phyloP scores from a whole-genome alignment of 2,888 invertebrate species.

The Lasioglossum oenotherae region DNA sequence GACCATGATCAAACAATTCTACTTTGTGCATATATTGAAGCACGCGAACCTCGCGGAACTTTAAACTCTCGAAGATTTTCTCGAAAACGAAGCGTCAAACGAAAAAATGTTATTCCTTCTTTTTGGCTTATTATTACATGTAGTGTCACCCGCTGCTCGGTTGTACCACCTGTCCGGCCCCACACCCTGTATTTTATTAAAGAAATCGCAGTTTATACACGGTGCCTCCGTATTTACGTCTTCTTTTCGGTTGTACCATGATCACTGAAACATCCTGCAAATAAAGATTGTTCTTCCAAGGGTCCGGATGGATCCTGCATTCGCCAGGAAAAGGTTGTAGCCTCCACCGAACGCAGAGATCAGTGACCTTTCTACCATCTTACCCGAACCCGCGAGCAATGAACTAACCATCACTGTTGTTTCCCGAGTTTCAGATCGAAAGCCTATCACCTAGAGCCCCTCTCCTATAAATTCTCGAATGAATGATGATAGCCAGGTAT shows the following conservation, averaged over 20 bases:
- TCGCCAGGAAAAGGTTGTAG: not conserved
- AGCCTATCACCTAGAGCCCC: not conserved
- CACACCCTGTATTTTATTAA: not conserved
- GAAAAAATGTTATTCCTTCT: no score
- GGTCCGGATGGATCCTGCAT: not conserved
- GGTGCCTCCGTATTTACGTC: no score
- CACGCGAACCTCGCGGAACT: no score
- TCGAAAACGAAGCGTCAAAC: no score
- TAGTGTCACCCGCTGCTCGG: no score
- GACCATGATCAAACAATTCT: no score
- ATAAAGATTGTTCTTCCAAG: not conserved
- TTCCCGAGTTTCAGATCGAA: slow-evolving; percentile 25
- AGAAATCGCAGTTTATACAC: not conserved
- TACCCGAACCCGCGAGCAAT: not conserved
- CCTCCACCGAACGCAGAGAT: not conserved
- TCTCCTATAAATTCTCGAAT: not conserved
- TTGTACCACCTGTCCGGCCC: no score
- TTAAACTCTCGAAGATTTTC: no score
- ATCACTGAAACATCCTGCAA: no score
- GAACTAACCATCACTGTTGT: not conserved
- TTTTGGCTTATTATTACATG: no score
- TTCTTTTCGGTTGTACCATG: no score
- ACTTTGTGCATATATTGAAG: no score
- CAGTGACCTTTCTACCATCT: not conserved
- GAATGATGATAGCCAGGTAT: not conserved